Evolutionary conservation across 2,113 vertebrate genomes (phyloP).

Genomic region (Dascyllus trimaculatus): DNA sequence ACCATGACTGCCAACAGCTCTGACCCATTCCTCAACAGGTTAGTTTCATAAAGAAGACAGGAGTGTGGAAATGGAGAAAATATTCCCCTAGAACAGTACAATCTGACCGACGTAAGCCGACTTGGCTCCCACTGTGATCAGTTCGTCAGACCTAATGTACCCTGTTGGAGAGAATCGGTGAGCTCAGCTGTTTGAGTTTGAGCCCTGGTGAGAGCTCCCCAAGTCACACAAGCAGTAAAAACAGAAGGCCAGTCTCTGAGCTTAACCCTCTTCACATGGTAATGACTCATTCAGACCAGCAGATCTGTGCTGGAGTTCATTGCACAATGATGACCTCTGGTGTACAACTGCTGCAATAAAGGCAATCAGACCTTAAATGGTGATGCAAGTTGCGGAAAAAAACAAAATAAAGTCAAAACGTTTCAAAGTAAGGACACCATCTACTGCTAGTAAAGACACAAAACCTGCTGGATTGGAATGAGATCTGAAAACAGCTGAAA

Average conservation of each 20-base stretch:
- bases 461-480: background rate
- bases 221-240: slow-evolving; percentile 66
- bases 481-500: background rate
- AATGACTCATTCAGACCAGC: slow-evolving; percentile 68
- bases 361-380: background rate
- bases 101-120: slow-evolving; percentile 2
- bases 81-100: background rate
- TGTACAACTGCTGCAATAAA: slow-evolving; percentile 46
- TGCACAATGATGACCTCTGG: slow-evolving; percentile 69
- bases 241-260: slow-evolving; percentile 55
- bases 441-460: background rate
- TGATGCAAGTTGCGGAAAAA: background rate
- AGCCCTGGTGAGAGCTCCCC: slow-evolving; percentile 35
- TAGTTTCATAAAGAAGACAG: slow-evolving; percentile 36
- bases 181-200: slow-evolving; percentile 27
- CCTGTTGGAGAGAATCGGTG: slow-evolving; percentile 24
- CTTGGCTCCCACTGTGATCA: slow-evolving; percentile 18
- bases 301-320: slow-evolving; percentile 1
- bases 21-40: slow-evolving; percentile 99
- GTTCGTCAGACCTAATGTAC: background rate
- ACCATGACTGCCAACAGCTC: slow-evolving; percentile 99
- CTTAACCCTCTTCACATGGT: slow-evolving; percentile 76
- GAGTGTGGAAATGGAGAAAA: slow-evolving; percentile 7
- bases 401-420: background rate
- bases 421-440: background rate